Evolutionary conservation across 2,888 invertebrate genomes (phyloP).

Genomic region (Drosophila suboccidentalis): DNA sequence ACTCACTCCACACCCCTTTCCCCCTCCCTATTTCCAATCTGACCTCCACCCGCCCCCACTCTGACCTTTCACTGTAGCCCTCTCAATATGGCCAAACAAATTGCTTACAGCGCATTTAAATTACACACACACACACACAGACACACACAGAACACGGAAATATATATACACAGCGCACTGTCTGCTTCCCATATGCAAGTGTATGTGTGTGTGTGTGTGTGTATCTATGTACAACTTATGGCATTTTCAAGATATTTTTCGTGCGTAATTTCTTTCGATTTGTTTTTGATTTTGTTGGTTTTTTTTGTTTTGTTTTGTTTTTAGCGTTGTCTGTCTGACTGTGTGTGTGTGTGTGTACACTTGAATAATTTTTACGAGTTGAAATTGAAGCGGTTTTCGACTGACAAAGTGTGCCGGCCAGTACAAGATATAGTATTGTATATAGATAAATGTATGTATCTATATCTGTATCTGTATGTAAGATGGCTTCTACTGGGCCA

Average conservation of each 20-base stretch:
- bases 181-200: slow-evolving; percentile 9
- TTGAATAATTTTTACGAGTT: slow-evolving; percentile 73
- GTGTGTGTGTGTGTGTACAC: slow-evolving; percentile 59
- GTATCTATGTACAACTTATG: slow-evolving; percentile 70
- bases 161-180: slow-evolving; percentile 52
- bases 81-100: slow-evolving; percentile 51
- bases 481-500: slow-evolving; percentile 70
- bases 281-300: slow-evolving; percentile 36
- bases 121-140: slow-evolving; percentile 32
- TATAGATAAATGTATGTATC: slow-evolving; percentile 6
- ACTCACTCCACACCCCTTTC: neutral
- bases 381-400: slow-evolving; percentile 62
- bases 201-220: slow-evolving; percentile 21
- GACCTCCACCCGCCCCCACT: neutral
- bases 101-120: slow-evolving; percentile 47
- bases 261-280: slow-evolving; percentile 80
- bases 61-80: neutral
- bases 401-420: slow-evolving; percentile 54
- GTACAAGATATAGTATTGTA: slow-evolving; percentile 7
- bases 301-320: slow-evolving; percentile 18
- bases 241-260: slow-evolving; percentile 80
- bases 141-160: slow-evolving; percentile 60
- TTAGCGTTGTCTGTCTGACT: slow-evolving; percentile 25
- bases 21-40: neutral
- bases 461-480: slow-evolving; percentile 29